Base-by-base conservation (phyloP, 2,797 vertebrate genomes). In the Crocodylus rhombifer region DNA sequence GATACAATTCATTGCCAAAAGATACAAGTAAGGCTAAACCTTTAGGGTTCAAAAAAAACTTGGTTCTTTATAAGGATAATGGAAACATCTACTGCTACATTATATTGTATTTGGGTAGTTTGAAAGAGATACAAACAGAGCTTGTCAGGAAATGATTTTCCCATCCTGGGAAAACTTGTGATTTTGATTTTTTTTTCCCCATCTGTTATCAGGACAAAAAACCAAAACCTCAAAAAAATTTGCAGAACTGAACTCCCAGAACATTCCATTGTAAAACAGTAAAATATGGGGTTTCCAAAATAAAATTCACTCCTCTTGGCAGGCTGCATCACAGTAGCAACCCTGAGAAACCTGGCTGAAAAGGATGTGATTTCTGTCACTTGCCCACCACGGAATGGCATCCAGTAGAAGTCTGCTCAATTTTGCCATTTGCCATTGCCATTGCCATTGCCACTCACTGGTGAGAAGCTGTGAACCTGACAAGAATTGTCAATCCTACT, bases 1-100 rank as follows among this genome's bases (percentile, higher is more conserved):
- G 2, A 69, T 62, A n/a, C 55, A 86, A 87, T 17, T 7, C 91
- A 79, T 3, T 36, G 4, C 51, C 77, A 78, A 90, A 84, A 28
- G 33, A 80, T 42, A 26, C 55, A 62, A 26, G 4, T 57, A 23
- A 33, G 36, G 5, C 13, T 79, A 61, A 61, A 33, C 26, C 5
- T 5, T 51, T 51, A 12, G 18, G 28, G 10, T 79, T 93, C 63
- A 77, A 61, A 20, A 69, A 64, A 85, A 26, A 28, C 15, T 18
- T 69, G 21, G 6, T 12, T 8, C 1, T 23, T 75, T 74, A 63
- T 5, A 67, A 79, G 76, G 20, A n/a, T 17, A 85, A 91, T 5
- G 80, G 80, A n/a, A 91, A 51, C 4, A 80, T 69, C 14, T 6
- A 17, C 1, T 0, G 5, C 78, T 56, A 56, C 0, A 0, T 64